Percentiles rank a stretch among this genome's conserved stretches.
These are phyloP conservation scores for Silurus glanis DNA, from an alignment of 2,113 vertebrate genomes.

Conservation along the genomic window DNA sequence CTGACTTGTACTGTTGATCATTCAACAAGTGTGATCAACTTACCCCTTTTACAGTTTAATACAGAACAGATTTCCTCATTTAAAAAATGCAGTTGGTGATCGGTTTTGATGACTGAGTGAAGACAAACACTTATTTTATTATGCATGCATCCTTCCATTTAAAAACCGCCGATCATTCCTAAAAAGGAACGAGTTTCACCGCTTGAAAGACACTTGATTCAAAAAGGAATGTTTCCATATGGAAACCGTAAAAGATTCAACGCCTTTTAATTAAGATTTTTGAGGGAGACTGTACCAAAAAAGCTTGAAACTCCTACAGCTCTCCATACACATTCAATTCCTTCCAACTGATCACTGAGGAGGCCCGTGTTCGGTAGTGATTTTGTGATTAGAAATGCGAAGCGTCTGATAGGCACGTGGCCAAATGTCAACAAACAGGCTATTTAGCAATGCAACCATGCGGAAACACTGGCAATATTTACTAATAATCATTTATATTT, in stretches of 20 bases:
- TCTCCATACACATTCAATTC: neutral
- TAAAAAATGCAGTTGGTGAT: too few species aligned
- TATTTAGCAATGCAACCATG: neutral
- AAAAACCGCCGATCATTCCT: neutral
- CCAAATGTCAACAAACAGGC: too few species aligned
- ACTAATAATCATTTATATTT: neutral
- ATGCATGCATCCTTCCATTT: neutral
- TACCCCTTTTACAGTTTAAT: too few species aligned
- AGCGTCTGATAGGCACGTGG: neutral
- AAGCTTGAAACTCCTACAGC: neutral
- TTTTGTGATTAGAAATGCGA: neutral
- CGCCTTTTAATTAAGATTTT: neutral
- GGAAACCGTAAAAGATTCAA: neutral
- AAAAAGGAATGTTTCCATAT: neutral
- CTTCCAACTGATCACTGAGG: neutral
- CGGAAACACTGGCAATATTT: neutral
- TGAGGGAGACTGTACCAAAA: neutral
- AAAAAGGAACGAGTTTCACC: too few species aligned
- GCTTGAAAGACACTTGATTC: too few species aligned
- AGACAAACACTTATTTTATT: neutral
- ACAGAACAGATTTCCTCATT: too few species aligned
- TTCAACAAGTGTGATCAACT: too few species aligned
- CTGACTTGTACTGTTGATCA: too few species aligned
- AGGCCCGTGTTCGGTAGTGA: neutral
- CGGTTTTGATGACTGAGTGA: neutral